Conservation (phyloP, 1,140 invertebrate genomes). For the Zaprionus inermis region DNA sequence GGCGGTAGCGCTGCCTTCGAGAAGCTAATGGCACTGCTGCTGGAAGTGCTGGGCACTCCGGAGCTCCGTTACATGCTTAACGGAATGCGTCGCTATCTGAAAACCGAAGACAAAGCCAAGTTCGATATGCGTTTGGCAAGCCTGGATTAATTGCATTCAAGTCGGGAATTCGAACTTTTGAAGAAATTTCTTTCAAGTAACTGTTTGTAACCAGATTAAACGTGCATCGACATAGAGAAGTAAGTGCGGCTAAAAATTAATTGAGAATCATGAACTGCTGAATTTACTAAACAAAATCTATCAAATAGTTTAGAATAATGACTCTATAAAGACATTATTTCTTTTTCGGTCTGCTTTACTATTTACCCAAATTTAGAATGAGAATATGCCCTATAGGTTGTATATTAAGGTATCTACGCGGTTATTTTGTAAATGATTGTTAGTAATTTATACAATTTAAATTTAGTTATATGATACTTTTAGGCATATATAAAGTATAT, state of each 20-base stretch:
- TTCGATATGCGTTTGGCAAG: constrained; percentile 83
- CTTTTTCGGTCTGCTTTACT: not conserved
- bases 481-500: not conserved
- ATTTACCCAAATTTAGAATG: not conserved
- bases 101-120: constrained; percentile 85
- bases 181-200: no score
- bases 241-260: not conserved
- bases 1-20: constrained; percentile 85
- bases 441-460: not conserved
- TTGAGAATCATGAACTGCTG: no score
- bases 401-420: not conserved
- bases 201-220: not conserved
- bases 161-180: no score
- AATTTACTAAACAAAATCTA: no score
- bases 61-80: constrained; percentile 86
- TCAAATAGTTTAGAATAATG: no score
- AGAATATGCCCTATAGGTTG: not conserved
- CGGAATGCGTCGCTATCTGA: constrained; percentile 87
- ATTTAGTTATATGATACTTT: not conserved
- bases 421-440: not conserved
- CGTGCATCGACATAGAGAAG: not conserved
- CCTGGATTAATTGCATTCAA: constrained; percentile 1
- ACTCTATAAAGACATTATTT: no score
- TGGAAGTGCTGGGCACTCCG: constrained; percentile 85
- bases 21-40: constrained; percentile 85